These are phyloP conservation scores for Meloidogyne floridensis DNA, from an alignment of 1,140 invertebrate genomes.

Conservation along the genomic window DNA sequence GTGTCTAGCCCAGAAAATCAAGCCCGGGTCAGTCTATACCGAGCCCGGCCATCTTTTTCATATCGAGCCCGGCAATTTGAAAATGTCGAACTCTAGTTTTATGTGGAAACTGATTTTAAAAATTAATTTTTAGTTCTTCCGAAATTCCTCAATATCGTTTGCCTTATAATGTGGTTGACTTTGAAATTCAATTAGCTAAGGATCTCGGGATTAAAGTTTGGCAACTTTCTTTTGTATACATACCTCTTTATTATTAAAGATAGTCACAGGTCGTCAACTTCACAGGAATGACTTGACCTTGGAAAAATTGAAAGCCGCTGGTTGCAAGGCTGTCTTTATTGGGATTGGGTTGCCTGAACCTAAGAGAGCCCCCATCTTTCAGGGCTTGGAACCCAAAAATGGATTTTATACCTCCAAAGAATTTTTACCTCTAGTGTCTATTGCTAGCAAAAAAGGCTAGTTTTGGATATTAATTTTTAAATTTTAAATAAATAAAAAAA, in stretches of 20 bases:
- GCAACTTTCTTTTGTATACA: not conserved
- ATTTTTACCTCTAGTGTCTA: slow-evolving; percentile 84
- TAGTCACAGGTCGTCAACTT: slow-evolving; percentile 66
- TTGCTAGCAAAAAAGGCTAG: slow-evolving; percentile 82
- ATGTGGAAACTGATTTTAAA: not conserved
- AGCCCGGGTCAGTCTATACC: too few relatives aligned
- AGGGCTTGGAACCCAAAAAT: slow-evolving; percentile 76
- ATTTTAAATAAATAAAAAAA: slow-evolving; percentile 3
- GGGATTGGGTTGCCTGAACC: slow-evolving; percentile 91
- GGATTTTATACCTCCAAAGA: slow-evolving; percentile 94
- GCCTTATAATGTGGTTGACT: slow-evolving; percentile 86
- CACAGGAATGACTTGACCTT: slow-evolving; percentile 67
- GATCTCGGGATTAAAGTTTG: slow-evolving; percentile 87
- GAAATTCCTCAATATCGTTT: slow-evolving; percentile 96
- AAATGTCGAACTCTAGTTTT: too few relatives aligned
- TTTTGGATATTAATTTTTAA: too few relatives aligned
- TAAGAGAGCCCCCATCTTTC: slow-evolving; percentile 80
- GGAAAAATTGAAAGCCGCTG: slow-evolving; percentile 72
- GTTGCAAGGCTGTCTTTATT: slow-evolving; percentile 78
- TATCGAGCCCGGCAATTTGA: too few relatives aligned
- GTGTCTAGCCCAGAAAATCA: too few relatives aligned
- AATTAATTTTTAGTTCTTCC: slow-evolving; percentile 74
- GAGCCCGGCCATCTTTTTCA: too few relatives aligned
- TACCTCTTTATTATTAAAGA: slow-evolving; percentile 51
- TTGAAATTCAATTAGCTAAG: slow-evolving; percentile 86